Evolutionary conservation across 2,797 vertebrate species (phyloP).

Genomic region (Pachyuromys duprasi): DNA sequence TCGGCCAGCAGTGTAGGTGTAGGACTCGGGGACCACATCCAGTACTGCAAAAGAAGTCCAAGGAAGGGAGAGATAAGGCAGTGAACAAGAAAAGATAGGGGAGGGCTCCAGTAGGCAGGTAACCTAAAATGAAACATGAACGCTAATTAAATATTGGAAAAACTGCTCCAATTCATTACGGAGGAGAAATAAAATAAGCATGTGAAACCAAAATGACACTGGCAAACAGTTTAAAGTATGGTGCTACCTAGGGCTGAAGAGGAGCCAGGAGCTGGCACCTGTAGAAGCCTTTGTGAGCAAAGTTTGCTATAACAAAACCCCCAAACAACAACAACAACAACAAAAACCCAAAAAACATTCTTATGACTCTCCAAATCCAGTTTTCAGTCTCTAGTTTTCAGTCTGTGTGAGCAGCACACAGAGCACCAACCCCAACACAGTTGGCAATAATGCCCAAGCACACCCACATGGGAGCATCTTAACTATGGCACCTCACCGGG

Average conservation of each 20-base stretch:
- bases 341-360: neutral
- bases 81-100: neutral
- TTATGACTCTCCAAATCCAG: neutral
- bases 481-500: neutral
- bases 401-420: neutral
- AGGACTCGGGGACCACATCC: neutral
- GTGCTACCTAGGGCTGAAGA: neutral
- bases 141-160: neutral
- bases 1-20: neutral
- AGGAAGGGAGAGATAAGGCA: too few species aligned
- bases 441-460: neutral
- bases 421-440: neutral
- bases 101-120: neutral
- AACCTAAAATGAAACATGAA: neutral
- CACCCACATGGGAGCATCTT: neutral
- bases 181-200: constrained; percentile 19
- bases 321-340: neutral
- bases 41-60: neutral
- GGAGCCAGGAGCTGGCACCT: neutral
- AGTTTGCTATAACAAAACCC: neutral
- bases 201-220: neutral
- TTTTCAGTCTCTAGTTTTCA: constrained; percentile 2
- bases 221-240: neutral
- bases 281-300: neutral
- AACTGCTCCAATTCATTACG: neutral